phyloP scores from a whole-genome alignment of 2,113 vertebrate genomes.

The Thunnus maccoyii region DNA sequence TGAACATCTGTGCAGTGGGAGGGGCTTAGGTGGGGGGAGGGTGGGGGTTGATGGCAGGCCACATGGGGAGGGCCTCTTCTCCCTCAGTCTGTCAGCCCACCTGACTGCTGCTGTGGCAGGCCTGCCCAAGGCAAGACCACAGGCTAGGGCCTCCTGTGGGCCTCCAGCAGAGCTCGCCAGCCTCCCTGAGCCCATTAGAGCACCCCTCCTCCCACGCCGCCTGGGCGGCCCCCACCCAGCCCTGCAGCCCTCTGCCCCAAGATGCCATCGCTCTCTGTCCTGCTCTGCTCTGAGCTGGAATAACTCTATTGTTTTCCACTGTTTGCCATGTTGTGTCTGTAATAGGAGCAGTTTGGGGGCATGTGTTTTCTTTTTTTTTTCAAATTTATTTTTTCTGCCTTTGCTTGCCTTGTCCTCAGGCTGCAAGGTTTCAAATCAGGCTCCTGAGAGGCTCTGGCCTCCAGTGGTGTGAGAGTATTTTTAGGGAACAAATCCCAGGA shows the following conservation, averaged over 20 bases:
- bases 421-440: slow-evolving; percentile 71
- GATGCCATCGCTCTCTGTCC: slow-evolving; percentile 78
- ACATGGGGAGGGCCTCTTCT: slow-evolving; percentile 74
- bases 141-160: slow-evolving; percentile 85
- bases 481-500: slow-evolving; percentile 68
- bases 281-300: slow-evolving; percentile 60
- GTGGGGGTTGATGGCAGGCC: slow-evolving; percentile 61
- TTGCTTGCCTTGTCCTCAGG: slow-evolving; percentile 76
- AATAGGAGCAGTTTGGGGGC: slow-evolving; percentile 67
- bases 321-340: slow-evolving; percentile 67
- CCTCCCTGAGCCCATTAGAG: slow-evolving; percentile 85
- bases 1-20: slow-evolving; percentile 74
- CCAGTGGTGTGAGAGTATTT: slow-evolving; percentile 70
- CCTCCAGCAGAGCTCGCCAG: slow-evolving; percentile 73
- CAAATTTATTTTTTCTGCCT: slow-evolving; percentile 38
- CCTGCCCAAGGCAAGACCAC: slow-evolving; percentile 89
- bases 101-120: slow-evolving; percentile 84
- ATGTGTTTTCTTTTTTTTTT: slow-evolving; percentile 67
- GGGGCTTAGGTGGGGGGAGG: background rate
- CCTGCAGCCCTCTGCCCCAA: slow-evolving; percentile 77
- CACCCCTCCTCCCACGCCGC: slow-evolving; percentile 66
- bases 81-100: slow-evolving; percentile 84
- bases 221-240: slow-evolving; percentile 69
- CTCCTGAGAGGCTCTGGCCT: slow-evolving; percentile 53
- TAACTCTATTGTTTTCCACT: slow-evolving; percentile 76